Evolutionary conservation across 2,888 invertebrate species (phyloP).

Genomic region (Quadriops clusia): DNA sequence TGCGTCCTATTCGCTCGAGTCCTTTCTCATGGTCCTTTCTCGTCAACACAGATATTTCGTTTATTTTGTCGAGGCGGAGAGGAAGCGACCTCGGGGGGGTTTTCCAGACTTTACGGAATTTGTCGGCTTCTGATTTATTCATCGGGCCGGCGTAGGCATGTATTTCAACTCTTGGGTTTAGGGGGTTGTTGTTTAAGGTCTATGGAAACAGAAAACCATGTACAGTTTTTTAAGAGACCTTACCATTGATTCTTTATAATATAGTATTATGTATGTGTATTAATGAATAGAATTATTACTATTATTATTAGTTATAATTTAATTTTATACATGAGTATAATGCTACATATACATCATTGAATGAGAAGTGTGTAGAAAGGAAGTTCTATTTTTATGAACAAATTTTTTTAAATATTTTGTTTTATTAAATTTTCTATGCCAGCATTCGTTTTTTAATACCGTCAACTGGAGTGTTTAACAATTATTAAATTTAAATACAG

Average conservation of each 20-base stretch:
- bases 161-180: slow-evolving; percentile 61
- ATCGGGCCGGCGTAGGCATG: slow-evolving; percentile 88
- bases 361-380: no score
- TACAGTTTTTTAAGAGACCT: no score
- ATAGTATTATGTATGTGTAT: background rate
- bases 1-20: slow-evolving; percentile 71
- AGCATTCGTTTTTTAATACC: no score
- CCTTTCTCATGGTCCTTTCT: slow-evolving; percentile 70
- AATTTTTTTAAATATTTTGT: no score
- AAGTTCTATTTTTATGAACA: no score
- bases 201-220: slow-evolving; percentile 32
- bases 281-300: background rate
- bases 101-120: slow-evolving; percentile 70
- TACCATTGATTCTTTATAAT: slow-evolving; percentile 3
- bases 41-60: slow-evolving; percentile 20
- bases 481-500: no score
- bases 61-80: slow-evolving; percentile 16
- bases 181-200: slow-evolving; percentile 52
- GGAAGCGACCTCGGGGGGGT: slow-evolving; percentile 66
- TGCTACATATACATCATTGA: no score
- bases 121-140: slow-evolving; percentile 57
- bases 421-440: no score
- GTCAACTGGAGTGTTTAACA: no score
- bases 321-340: slow-evolving; percentile 1
- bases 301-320: background rate